phyloP scores from a whole-genome alignment of 2,888 invertebrate species.

The Melipona bicolor region DNA sequence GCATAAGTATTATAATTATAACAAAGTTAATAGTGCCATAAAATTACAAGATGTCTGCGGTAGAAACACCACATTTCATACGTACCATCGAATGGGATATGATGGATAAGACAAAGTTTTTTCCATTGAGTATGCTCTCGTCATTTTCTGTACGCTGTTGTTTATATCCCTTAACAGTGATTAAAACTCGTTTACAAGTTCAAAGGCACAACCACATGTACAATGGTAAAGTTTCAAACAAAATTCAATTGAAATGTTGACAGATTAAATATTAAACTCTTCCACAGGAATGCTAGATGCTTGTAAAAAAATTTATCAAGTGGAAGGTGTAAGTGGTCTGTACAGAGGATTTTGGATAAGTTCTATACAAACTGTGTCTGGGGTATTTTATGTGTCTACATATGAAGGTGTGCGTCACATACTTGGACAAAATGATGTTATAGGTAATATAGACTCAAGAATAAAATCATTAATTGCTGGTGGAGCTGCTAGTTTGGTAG shows the following conservation, averaged over 20 bases:
- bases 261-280: not conserved
- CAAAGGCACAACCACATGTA: constrained; percentile 94
- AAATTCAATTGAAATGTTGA: too few relatives aligned
- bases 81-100: constrained; percentile 98
- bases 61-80: constrained; percentile 88
- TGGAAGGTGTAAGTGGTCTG: constrained; percentile 94
- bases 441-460: constrained; percentile 86
- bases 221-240: constrained; percentile 85
- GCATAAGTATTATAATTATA: constrained; percentile 43
- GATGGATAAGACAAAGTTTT: constrained; percentile 98
- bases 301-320: constrained; percentile 92
- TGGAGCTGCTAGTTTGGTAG: constrained; percentile 95
- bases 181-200: constrained; percentile 97
- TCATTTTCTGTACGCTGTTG: constrained; percentile 90
- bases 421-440: constrained; percentile 86
- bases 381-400: constrained; percentile 96
- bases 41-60: constrained; percentile 83
- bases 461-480: constrained; percentile 94
- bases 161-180: constrained; percentile 96
- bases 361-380: constrained; percentile 93
- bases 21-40: constrained; percentile 36
- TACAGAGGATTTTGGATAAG: constrained; percentile 98
- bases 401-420: constrained; percentile 96
- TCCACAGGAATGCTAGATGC: constrained; percentile 92
- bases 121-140: constrained; percentile 95